Conservation (phyloP, 37 sponge, comb jelly and placozoan genomes). For the Ephydatia muelleri region DNA sequence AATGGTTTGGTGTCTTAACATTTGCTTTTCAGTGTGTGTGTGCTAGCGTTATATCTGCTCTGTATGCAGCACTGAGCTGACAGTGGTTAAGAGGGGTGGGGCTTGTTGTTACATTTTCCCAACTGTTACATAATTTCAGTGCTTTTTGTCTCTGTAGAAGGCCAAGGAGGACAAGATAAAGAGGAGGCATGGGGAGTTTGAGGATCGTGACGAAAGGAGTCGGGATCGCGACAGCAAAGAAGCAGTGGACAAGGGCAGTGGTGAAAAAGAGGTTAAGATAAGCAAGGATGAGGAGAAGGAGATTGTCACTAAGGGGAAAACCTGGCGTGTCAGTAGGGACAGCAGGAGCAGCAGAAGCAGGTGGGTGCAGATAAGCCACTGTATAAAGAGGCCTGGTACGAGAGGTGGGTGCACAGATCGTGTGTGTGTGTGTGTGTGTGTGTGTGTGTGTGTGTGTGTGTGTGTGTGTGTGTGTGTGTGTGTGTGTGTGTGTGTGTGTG, state of each 20-base stretch:
- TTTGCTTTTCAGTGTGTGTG: slow-evolving; percentile 1
- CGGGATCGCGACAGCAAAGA: background rate
- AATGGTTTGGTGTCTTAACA: too few relatives aligned
- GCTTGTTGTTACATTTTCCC: background rate
- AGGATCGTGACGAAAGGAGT: background rate
- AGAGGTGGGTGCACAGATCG: too few relatives aligned
- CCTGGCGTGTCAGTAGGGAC: background rate
- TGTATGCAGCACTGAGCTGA: background rate
- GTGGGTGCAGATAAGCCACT: too few relatives aligned
- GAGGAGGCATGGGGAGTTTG: background rate
- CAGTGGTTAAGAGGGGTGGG: background rate
- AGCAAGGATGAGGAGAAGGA: background rate
- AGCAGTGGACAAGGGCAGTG: too few relatives aligned
- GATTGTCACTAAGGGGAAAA: background rate
- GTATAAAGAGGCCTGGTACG: too few relatives aligned
- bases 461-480: too few relatives aligned
- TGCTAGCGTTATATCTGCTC: background rate
- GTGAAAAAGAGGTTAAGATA: background rate
- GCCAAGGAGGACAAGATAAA: background rate
- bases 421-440: too few relatives aligned
- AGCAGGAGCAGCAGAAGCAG: background rate
- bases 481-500: too few relatives aligned
- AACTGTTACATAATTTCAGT: background rate
- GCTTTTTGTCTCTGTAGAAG: background rate
- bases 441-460: too few relatives aligned